phyloP scores from a whole-genome alignment of 2,113 vertebrate genomes.

The Cheirogaleus medius region DNA sequence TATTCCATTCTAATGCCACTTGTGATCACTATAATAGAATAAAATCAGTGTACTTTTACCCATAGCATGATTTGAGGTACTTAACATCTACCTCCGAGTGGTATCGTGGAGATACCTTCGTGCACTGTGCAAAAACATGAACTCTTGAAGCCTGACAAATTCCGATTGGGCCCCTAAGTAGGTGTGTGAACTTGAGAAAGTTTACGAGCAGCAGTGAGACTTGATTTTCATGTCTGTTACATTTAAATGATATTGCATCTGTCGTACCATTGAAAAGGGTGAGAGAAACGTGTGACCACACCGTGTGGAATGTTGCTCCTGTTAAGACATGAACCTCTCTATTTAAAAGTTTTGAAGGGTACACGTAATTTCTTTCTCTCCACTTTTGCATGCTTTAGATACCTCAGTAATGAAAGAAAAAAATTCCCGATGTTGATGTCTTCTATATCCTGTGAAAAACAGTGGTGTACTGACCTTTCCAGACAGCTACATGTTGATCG shows the following conservation, averaged over 20 bases:
- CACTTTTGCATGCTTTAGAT: not conserved
- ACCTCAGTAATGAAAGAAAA: not conserved
- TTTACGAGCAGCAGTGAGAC: too few species aligned
- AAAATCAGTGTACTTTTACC: not conserved
- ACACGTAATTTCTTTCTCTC: not conserved
- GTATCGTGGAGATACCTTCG: not conserved
- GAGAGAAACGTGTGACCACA: accelerated
- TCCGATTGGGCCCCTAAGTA: not conserved
- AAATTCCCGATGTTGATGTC: not conserved
- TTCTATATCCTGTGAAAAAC: conserved; percentile 27
- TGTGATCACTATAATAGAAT: not conserved
- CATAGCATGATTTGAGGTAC: not conserved
- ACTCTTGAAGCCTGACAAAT: accelerated
- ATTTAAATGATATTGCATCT: not conserved
- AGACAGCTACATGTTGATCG: not conserved
- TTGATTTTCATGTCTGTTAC: accelerated
- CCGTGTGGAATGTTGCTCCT: too few species aligned
- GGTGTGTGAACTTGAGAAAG: too few species aligned
- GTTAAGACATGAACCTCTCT: not conserved
- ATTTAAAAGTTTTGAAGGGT: not conserved
- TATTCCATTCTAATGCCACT: too few species aligned
- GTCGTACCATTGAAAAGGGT: accelerated
- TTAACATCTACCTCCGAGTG: not conserved
- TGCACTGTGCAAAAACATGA: not conserved
- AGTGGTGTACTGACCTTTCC: not conserved